Evolutionary conservation across 2,797 vertebrate species (phyloP).

Genomic region (Anabacerthia variegaticeps): DNA sequence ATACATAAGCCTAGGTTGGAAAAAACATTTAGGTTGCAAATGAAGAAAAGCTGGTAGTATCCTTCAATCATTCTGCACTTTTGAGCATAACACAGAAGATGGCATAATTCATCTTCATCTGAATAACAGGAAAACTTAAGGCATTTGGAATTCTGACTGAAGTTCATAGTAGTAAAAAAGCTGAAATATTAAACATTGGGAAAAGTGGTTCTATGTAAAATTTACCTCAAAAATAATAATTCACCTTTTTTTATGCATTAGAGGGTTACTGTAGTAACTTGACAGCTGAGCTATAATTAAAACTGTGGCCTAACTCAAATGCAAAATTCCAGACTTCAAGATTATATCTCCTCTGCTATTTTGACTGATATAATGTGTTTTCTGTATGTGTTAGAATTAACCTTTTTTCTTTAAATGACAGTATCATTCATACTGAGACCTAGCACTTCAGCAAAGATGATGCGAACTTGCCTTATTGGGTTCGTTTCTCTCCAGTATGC

Average conservation of each 20-base stretch:
- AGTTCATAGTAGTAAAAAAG: background rate
- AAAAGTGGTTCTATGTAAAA: background rate
- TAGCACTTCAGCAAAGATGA: background rate
- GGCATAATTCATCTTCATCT: background rate
- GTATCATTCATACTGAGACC: background rate
- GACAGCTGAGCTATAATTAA: background rate
- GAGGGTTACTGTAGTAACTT: background rate
- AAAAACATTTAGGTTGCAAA: background rate
- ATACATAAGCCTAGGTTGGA: background rate
- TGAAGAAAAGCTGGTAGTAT: background rate
- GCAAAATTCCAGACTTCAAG: background rate
- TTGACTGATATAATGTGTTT: background rate
- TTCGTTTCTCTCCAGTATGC: background rate
- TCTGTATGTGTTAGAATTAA: background rate
- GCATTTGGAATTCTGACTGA: background rate
- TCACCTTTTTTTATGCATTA: background rate
- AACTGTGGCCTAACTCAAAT: background rate
- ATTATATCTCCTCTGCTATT: background rate
- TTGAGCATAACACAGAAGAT: background rate
- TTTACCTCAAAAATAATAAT: background rate
- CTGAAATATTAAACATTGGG: background rate
- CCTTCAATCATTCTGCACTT: background rate
- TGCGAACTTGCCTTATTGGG: fast-evolving
- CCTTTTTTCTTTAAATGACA: background rate
- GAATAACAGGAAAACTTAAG: background rate